phyloP scores from a whole-genome alignment of 1,140 invertebrate species.

The Drosophila baimaii region DNA sequence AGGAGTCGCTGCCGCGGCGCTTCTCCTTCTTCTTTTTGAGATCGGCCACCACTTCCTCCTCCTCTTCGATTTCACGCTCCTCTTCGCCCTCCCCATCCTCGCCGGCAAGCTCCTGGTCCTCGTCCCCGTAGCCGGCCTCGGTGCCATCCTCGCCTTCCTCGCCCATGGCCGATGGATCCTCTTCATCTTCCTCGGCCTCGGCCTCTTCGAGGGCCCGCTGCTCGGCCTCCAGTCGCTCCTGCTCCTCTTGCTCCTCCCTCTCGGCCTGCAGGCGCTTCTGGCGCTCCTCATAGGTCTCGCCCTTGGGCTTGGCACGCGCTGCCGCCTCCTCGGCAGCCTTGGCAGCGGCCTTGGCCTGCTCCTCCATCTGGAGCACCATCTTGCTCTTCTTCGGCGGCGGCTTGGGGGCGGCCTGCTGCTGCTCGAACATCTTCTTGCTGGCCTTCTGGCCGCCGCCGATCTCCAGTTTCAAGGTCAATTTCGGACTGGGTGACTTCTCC shows the following conservation, averaged over 20 bases:
- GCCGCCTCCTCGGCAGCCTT: conserved; percentile 79
- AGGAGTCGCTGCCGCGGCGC: conserved; percentile 74
- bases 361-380: conserved; percentile 82
- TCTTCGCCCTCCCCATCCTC: conserved; percentile 51
- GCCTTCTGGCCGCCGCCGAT: conserved; percentile 80
- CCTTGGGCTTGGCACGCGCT: conserved; percentile 77
- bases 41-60: conserved; percentile 46
- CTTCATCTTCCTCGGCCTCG: conserved; percentile 72
- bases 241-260: conserved; percentile 77
- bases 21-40: conserved; percentile 50
- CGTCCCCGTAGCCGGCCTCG: conserved; percentile 61
- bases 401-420: conserved; percentile 69
- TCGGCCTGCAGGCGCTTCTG: conserved; percentile 76
- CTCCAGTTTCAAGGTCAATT: conserved; percentile 83
- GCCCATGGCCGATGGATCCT: conserved; percentile 49
- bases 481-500: conserved; percentile 81
- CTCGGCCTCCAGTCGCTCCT: conserved; percentile 73
- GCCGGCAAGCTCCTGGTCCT: conserved; percentile 39
- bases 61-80: conserved; percentile 63
- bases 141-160: conserved; percentile 65
- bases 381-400: conserved; percentile 84
- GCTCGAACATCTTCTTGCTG: conserved; percentile 83
- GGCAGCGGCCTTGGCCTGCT: conserved; percentile 75
- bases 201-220: conserved; percentile 67
- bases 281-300: conserved; percentile 80